phyloP scores from a whole-genome alignment of 2,888 invertebrate genomes.

The Eulithis testata region DNA sequence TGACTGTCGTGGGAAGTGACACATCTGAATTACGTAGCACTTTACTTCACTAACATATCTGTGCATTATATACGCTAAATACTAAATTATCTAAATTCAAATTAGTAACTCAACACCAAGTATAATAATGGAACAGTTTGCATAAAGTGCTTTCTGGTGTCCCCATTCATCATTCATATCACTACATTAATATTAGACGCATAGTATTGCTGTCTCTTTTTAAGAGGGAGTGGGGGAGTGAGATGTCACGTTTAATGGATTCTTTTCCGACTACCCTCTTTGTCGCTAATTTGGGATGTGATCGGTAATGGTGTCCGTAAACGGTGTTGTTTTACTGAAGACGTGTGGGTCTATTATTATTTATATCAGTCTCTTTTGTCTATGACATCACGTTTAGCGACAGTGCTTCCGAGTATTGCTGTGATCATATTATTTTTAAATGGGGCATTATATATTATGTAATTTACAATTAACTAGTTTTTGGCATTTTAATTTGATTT shows the following conservation, averaged over 20 bases:
- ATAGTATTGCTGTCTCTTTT: constrained; percentile 45
- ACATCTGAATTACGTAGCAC: background rate
- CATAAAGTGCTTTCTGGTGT: constrained; percentile 80
- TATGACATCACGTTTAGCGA: too few relatives aligned
- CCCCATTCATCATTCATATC: constrained; percentile 76
- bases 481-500: too few relatives aligned
- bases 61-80: constrained; percentile 50
- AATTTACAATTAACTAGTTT: too few relatives aligned
- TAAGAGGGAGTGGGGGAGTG: constrained; percentile 7
- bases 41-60: background rate
- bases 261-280: constrained; percentile 30
- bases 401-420: too few relatives aligned
- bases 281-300: constrained; percentile 28
- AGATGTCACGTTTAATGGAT: constrained; percentile 30
- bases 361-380: too few relatives aligned
- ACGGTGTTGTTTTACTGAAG: constrained; percentile 14
- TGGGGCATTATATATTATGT: too few relatives aligned
- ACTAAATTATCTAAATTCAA: constrained; percentile 63
- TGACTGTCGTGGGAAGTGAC: background rate
- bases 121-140: constrained; percentile 74
- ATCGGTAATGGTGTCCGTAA: constrained; percentile 16
- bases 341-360: background rate
- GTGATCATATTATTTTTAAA: too few relatives aligned
- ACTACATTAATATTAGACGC: constrained; percentile 77
- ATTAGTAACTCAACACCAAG: constrained; percentile 67